Base-by-base conservation (phyloP, 1,140 invertebrate genomes). In the Telenomus remus region DNA sequence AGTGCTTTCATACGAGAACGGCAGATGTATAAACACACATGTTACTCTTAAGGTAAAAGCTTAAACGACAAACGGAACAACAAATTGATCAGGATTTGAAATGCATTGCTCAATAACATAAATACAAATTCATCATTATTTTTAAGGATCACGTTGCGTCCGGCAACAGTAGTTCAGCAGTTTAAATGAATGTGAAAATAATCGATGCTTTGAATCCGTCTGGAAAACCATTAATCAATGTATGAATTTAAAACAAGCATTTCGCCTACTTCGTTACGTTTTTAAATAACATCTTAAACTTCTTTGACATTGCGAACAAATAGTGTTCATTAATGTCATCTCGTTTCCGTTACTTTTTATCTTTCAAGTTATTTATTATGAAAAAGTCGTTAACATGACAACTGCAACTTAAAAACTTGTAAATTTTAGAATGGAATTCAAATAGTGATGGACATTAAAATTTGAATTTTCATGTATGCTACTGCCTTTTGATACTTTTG, bases 121-220 rank as follows among this genome's bases (percentile, higher is more conserved):
- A 69, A 64, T 76, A 77, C 51, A n/a, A 72, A 68, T 69, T 76
- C 59, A 51, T 75, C 59, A 69, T 60, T 60, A 70, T 70, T 70
- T 76, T 50, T 49, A 70, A 76, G 50, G 27, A 33, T 76, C 56
- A 14, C 33, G 61, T 70, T 76, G 70, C 66, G 15, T 35, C 50
- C 50, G 51, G 60, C 49, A 34, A 44, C 47, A 46, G 19, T 27
- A 27, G 61, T 54, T 75, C 53, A 64, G 49, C 51, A 74, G 63
- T 61, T 68, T 53, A 68, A 75, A 69, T 43, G 59, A 68, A 68
- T 70, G 60, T 48, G 65, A 76, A 76, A 66, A 66, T 61, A 60
- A 59, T 66, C 44, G 39, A 14, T 50, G 43, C 60, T 50, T 37
- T 46, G 49, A 65, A 60, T 70, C 60, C 60, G 47, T 64, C 53